Conservation (phyloP, 2,888 invertebrate genomes). For the Doris montereyensis region DNA sequence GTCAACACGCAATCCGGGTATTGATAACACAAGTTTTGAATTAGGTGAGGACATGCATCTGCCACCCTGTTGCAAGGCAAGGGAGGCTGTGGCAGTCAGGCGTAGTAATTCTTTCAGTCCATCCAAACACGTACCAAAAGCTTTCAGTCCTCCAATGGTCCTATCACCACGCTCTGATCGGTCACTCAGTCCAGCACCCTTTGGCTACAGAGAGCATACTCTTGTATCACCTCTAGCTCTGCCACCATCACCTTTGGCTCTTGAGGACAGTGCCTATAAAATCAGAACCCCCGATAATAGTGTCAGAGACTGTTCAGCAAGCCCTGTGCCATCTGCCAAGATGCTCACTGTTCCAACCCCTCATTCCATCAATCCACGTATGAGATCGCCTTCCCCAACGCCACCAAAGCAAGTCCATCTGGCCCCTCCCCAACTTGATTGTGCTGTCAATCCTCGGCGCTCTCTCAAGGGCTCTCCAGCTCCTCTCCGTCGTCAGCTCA, state of each 20-base stretch:
- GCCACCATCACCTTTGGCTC: conserved; percentile 34
- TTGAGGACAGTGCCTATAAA: conserved; percentile 40
- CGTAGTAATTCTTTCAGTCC: conserved; percentile 41
- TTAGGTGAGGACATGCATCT: conserved; percentile 45
- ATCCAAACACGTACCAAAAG: conserved; percentile 35
- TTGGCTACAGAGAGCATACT: conserved; percentile 32
- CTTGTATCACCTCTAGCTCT: conserved; percentile 29
- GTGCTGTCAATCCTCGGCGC: conserved; percentile 11
- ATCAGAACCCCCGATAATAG: conserved; percentile 15
- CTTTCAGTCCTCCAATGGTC: conserved; percentile 37
- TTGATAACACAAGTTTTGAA: conserved; percentile 53
- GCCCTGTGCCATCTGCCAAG: conserved; percentile 33
- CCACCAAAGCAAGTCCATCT: conserved; percentile 37
- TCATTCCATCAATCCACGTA: conserved; percentile 27
- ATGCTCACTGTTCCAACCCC: conserved; percentile 41
- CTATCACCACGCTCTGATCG: conserved; percentile 27
- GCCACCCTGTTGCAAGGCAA: conserved; percentile 37
- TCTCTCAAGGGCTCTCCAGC: conserved; percentile 36
- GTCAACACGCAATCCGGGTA: conserved; percentile 45
- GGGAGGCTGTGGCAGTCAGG: conserved; percentile 27
- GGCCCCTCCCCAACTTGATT: conserved; percentile 15
- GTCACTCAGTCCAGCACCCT: conserved; percentile 21
- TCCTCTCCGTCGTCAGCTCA: conserved; percentile 31
- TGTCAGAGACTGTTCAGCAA: neutral
- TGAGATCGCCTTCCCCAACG: conserved; percentile 41